phyloP scores from a whole-genome alignment of 1,140 invertebrate species.

The Cydia strobilella region DNA sequence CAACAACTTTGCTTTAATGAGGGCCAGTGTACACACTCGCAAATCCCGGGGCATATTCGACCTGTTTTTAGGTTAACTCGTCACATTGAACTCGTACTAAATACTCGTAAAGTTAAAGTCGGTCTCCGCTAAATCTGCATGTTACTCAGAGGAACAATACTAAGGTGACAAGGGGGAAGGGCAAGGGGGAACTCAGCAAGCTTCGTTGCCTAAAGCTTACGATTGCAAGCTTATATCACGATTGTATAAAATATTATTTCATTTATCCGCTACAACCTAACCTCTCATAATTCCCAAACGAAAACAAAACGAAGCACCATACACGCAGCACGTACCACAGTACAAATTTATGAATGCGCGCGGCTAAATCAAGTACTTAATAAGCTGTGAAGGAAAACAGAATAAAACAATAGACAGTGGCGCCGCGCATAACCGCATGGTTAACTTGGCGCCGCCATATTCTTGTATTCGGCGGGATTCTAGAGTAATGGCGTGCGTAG shows the following conservation, averaged over 20 bases:
- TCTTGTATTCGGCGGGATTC: constrained; percentile 22
- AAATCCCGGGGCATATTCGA: not conserved
- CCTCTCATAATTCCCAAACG: constrained; percentile 23
- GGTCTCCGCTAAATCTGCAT: too few relatives aligned
- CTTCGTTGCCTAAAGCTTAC: too few relatives aligned
- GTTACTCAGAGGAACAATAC: too few relatives aligned
- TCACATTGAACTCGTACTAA: not conserved
- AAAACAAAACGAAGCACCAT: constrained; percentile 26
- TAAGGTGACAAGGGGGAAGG: too few relatives aligned
- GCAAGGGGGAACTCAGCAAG: too few relatives aligned
- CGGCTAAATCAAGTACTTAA: not conserved
- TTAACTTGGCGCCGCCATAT: constrained; percentile 20
- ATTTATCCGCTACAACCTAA: constrained; percentile 1
- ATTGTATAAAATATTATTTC: too few relatives aligned
- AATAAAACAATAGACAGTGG: not conserved
- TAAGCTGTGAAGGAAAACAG: not conserved
- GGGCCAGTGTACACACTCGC: not conserved
- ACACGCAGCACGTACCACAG: not conserved
- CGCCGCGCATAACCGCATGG: not conserved
- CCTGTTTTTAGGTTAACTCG: not conserved
- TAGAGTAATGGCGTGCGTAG: constrained; percentile 18
- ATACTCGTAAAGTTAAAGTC: too few relatives aligned
- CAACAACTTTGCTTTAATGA: constrained; percentile 11
- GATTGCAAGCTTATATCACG: too few relatives aligned
- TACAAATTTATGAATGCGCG: constrained; percentile 4